Evolutionary conservation across 1,140 invertebrate species (phyloP).

Genomic region (Heliconius himera): DNA sequence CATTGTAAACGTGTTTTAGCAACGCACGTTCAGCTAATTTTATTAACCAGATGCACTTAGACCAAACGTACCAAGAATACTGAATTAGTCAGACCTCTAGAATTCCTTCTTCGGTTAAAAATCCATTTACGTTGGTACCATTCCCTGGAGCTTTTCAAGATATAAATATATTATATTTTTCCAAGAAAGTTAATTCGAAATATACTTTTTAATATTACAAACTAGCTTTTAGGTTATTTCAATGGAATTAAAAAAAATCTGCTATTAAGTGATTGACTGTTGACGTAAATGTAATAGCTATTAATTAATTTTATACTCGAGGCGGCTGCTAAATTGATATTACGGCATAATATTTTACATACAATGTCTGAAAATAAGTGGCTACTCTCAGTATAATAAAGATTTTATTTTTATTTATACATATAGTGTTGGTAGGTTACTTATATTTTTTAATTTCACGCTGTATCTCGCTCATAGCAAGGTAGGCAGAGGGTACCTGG

Average conservation of each 20-base stretch:
- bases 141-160: not conserved
- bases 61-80: slow-evolving; percentile 7
- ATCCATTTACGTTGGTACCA: not conserved
- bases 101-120: not conserved
- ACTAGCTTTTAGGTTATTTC: not conserved
- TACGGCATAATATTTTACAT: not conserved
- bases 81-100: not conserved
- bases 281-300: not conserved
- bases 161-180: not conserved
- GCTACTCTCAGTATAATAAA: not conserved
- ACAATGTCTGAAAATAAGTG: not conserved
- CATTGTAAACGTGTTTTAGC: not conserved
- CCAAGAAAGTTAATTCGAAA: not conserved
- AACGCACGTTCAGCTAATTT: not conserved
- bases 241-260: not conserved
- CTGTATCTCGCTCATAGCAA: too few species aligned
- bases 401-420: too few species aligned
- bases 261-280: not conserved
- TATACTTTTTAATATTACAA: not conserved
- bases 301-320: slow-evolving; percentile 1
- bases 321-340: not conserved
- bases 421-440: too few species aligned
- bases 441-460: too few species aligned
- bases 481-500: too few species aligned
- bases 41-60: slow-evolving; percentile 8